Evolutionary conservation across 2,888 invertebrate species (phyloP).

Genomic region (Drosophila yooni): DNA sequence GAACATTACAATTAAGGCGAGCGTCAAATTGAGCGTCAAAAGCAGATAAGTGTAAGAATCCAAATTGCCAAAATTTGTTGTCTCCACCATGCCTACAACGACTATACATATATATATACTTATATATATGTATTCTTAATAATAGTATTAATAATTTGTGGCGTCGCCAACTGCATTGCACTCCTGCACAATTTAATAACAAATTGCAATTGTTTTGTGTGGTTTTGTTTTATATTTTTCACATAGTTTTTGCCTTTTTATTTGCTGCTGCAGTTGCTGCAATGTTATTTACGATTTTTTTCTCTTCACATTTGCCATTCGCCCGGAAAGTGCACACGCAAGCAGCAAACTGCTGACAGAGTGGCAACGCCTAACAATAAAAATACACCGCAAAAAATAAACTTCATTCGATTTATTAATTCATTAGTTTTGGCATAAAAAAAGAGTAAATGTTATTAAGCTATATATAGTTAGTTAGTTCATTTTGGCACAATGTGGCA

Average conservation of each 20-base stretch:
- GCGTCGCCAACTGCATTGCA: constrained; percentile 53
- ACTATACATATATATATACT: constrained; percentile 23
- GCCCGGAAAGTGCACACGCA: constrained; percentile 44
- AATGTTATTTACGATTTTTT: constrained; percentile 63
- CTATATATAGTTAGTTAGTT: constrained; percentile 57
- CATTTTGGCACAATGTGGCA: constrained; percentile 48
- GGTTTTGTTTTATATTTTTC: constrained; percentile 11
- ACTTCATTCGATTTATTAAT: constrained; percentile 36
- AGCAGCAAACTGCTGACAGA: constrained; percentile 6
- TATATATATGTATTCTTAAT: constrained; percentile 45
- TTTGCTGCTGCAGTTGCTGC: constrained; percentile 51
- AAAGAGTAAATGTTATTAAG: constrained; percentile 5
- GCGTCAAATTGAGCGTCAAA: constrained; percentile 82
- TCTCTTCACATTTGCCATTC: constrained; percentile 44
- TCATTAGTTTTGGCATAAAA: constrained; percentile 49
- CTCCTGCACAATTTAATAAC: constrained; percentile 36
- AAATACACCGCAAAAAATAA: constrained; percentile 23
- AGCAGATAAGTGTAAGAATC: constrained; percentile 75
- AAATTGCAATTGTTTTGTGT: constrained; percentile 24
- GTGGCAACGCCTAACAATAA: constrained; percentile 41
- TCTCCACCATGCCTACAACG: constrained; percentile 64
- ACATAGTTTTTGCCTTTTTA: constrained; percentile 48
- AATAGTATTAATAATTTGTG: constrained; percentile 28
- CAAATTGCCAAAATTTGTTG: constrained; percentile 58
- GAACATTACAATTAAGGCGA: constrained; percentile 86